A percentile compares a stretch with the other conserved stretches of the same genome.
Conservation (phyloP, 2,113 vertebrate genomes). For the Xiphorhynchus elegans region DNA sequence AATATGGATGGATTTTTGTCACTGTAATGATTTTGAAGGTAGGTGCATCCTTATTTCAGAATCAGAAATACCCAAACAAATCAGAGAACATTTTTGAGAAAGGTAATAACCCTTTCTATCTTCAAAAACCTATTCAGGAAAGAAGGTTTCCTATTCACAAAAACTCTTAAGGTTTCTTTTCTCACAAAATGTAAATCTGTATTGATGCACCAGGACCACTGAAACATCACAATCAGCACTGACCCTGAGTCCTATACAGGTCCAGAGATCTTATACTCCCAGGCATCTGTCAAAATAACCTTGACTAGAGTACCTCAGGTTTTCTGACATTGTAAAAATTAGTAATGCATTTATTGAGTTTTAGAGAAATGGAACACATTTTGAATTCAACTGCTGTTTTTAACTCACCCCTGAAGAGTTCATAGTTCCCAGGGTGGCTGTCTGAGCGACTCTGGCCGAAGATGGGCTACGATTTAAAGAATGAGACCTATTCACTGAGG, state of each 20-base stretch:
- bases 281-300: neutral
- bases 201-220: neutral
- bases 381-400: neutral
- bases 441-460: slow-evolving; percentile 78
- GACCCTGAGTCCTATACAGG: neutral
- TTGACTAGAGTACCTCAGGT: neutral
- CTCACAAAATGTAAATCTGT: neutral
- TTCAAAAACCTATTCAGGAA: neutral
- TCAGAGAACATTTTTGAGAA: neutral
- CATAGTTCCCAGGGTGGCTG: slow-evolving; percentile 77
- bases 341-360: neutral
- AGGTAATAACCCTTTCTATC: neutral
- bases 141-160: neutral
- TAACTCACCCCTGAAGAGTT: slow-evolving; percentile 85
- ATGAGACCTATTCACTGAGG: slow-evolving; percentile 80
- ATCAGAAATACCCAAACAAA: neutral
- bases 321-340: neutral
- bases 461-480: slow-evolving; percentile 86
- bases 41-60: neutral
- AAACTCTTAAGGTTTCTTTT: neutral
- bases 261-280: neutral
- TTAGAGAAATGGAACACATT: neutral
- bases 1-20: neutral
- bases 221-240: neutral
- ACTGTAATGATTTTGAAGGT: neutral